Conservation (phyloP, 2,113 vertebrate species). For the Alaudala cheleensis region DNA sequence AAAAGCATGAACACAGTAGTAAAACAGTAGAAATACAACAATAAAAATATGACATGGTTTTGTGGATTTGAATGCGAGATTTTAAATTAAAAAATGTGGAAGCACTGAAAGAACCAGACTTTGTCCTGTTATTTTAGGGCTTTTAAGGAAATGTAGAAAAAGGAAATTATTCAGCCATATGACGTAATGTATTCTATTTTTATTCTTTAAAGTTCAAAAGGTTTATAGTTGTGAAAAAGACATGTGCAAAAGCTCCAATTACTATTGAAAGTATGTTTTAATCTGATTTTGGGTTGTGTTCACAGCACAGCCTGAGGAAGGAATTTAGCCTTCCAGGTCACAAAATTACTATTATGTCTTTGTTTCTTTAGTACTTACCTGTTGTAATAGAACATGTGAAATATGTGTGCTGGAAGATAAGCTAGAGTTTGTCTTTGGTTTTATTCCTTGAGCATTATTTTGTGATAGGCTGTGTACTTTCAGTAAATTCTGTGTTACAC, state of each 20-base stretch:
- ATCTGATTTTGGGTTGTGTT: not conserved
- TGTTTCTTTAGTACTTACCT: not conserved
- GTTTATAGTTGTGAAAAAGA: constrained; percentile 69
- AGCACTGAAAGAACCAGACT: constrained; percentile 42
- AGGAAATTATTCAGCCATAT: constrained; percentile 69
- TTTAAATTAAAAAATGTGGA: constrained; percentile 13
- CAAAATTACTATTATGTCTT: not conserved
- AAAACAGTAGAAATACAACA: not conserved
- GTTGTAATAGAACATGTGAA: not conserved
- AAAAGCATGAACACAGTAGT: not conserved
- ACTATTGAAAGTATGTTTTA: not conserved
- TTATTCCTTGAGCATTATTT: not conserved
- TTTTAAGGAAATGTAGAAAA: constrained; percentile 74
- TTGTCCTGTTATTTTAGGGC: constrained; percentile 67
- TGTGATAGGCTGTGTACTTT: not conserved
- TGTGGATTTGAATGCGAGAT: not conserved
- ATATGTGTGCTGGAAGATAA: not conserved
- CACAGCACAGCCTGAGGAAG: not conserved
- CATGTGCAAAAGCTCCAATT: constrained; percentile 45
- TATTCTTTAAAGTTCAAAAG: constrained; percentile 60
- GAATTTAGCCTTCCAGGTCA: not conserved
- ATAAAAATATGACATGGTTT: not conserved
- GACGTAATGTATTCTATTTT: constrained; percentile 78
- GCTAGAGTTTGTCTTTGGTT: not conserved
- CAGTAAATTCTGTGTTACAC: not conserved